phyloP scores from a whole-genome alignment of 1,140 invertebrate species.

The Bombus turneri region DNA sequence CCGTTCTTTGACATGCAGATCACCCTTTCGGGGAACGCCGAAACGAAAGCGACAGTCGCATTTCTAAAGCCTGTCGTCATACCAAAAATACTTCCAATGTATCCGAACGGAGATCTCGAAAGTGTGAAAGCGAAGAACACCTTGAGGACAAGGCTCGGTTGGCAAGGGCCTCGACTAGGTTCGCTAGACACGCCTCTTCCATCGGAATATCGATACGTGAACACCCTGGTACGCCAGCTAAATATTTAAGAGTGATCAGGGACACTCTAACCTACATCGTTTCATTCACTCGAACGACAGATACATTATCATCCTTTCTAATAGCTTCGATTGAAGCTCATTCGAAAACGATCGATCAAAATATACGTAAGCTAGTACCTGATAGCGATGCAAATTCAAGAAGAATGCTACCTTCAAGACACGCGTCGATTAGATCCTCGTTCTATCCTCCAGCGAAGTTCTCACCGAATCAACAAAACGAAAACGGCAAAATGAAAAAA shows the following conservation, averaged over 20 bases:
- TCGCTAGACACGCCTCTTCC: constrained; percentile 52
- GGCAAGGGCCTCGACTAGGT: constrained; percentile 5
- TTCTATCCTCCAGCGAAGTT: neutral
- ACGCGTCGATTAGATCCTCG: constrained; percentile 6
- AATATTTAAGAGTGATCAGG: neutral
- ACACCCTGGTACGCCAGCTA: neutral
- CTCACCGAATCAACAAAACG: neutral
- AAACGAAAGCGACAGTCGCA: constrained; percentile 23
- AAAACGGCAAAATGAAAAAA: neutral
- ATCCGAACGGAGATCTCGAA: constrained; percentile 5
- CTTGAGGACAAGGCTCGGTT: constrained; percentile 59
- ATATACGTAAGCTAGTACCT: neutral
- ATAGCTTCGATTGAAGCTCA: neutral
- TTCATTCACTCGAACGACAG: neutral
- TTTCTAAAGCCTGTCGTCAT: constrained; percentile 1
- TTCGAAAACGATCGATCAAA: neutral
- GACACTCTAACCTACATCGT: neutral
- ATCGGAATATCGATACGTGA: constrained; percentile 5
- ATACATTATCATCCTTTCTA: neutral
- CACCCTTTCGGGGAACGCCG: neutral
- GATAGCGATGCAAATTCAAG: neutral
- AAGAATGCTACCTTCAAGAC: neutral
- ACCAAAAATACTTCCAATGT: neutral
- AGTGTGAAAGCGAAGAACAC: constrained; percentile 47
- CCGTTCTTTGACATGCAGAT: constrained; percentile 45